Evolutionary conservation across 2,888 invertebrate species (phyloP).

Genomic region (Gymnoscelis rufifasciata): DNA sequence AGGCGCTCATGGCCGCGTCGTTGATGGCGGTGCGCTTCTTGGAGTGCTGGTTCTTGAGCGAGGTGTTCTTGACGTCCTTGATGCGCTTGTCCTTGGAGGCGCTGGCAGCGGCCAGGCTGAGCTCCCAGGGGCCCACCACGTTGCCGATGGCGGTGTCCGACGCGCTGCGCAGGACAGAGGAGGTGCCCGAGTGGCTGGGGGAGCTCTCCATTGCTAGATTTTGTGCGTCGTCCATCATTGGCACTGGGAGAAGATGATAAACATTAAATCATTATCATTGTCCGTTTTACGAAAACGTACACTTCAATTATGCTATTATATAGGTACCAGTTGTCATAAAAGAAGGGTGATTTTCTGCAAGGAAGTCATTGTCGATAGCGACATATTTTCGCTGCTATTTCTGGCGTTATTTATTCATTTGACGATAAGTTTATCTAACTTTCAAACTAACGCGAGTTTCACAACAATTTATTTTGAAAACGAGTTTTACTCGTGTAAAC

Average conservation of each 20-base stretch:
- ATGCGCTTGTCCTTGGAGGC: constrained; percentile 93
- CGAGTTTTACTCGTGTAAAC: too few relatives aligned
- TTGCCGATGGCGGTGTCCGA: constrained; percentile 89
- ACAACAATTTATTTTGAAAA: too few relatives aligned
- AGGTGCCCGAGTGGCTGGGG: constrained; percentile 67
- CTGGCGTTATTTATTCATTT: too few relatives aligned
- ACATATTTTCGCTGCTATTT: too few relatives aligned
- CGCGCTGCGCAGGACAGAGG: constrained; percentile 79
- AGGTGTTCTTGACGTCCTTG: constrained; percentile 87
- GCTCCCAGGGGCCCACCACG: constrained; percentile 86
- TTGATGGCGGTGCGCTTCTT: constrained; percentile 60
- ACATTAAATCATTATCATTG: too few relatives aligned
- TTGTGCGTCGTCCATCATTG: constrained; percentile 52
- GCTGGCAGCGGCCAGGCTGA: constrained; percentile 91
- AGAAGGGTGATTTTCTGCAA: too few relatives aligned
- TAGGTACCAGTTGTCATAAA: too few relatives aligned
- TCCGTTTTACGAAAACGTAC: too few relatives aligned
- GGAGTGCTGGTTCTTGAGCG: constrained; percentile 60
- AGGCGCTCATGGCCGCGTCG: constrained; percentile 45
- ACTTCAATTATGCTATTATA: too few relatives aligned
- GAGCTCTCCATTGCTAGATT: constrained; percentile 37
- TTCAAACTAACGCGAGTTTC: too few relatives aligned
- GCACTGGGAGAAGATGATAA: constrained; percentile 39
- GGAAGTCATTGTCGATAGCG: too few relatives aligned
- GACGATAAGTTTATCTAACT: too few relatives aligned